A percentile compares a stretch with the other conserved stretches of the same genome.
These are phyloP conservation scores for Gila robusta DNA, from an alignment of 2,797 vertebrate species.

Conservation along the genomic window DNA sequence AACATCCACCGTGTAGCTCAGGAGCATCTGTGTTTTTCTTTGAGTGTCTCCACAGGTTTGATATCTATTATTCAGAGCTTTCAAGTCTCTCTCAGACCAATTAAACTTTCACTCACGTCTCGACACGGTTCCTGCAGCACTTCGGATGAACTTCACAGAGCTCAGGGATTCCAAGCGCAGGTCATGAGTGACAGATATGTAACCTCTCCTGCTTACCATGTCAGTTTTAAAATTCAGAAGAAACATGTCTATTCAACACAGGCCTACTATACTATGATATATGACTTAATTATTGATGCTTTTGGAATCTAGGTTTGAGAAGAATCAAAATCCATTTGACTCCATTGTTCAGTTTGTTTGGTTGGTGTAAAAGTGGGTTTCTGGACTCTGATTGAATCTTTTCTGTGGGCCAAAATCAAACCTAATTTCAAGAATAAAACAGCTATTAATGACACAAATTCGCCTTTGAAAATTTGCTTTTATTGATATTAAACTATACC, in stretches of 20 bases:
- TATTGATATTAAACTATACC: too few species aligned
- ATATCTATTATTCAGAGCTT: constrained; percentile 39
- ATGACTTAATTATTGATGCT: neutral
- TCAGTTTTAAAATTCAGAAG: neutral
- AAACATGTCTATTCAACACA: neutral
- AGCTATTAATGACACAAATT: neutral
- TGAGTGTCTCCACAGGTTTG: constrained; percentile 22
- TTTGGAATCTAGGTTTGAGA: neutral
- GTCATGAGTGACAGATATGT: neutral
- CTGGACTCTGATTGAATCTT: neutral
- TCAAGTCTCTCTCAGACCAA: constrained; percentile 30
- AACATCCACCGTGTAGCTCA: neutral
- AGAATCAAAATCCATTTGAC: neutral
- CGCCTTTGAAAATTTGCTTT: too few species aligned
- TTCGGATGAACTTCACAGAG: neutral
- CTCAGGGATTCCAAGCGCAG: neutral
- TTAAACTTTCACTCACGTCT: constrained; percentile 34
- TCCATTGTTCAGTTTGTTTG: neutral
- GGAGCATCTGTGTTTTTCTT: constrained; percentile 18
- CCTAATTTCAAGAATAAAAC: neutral
- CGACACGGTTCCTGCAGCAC: neutral
- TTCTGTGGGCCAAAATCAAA: neutral
- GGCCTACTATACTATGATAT: neutral
- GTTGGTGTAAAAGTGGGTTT: neutral
- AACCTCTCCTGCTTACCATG: neutral